Evolutionary conservation across 2,797 vertebrate genomes (phyloP).

Genomic region (Alca torda): DNA sequence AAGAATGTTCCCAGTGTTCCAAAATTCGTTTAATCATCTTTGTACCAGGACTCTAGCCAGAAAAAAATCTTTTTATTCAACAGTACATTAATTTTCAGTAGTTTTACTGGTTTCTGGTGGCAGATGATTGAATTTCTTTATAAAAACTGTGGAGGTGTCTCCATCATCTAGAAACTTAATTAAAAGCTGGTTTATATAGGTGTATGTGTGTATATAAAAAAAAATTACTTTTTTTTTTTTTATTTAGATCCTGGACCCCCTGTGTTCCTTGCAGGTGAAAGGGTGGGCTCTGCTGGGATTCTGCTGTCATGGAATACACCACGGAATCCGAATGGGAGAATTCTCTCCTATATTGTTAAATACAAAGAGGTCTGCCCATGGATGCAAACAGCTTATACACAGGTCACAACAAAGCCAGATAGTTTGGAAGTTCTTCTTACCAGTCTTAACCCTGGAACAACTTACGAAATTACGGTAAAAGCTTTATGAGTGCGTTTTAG

Average conservation of each 20-base stretch:
- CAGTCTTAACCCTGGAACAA: slow-evolving; percentile 91
- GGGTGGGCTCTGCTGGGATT: slow-evolving; percentile 94
- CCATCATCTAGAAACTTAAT: background rate
- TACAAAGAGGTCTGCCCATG: slow-evolving; percentile 96
- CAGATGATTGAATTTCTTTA: background rate
- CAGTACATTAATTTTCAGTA: background rate
- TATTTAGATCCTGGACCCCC: slow-evolving; percentile 83
- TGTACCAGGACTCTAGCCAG: background rate
- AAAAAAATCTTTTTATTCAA: background rate
- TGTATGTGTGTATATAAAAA: background rate
- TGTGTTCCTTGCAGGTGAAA: slow-evolving; percentile 82
- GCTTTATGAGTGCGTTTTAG: background rate
- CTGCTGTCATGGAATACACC: slow-evolving; percentile 89
- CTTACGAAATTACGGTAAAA: slow-evolving; percentile 92
- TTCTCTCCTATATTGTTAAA: slow-evolving; percentile 87
- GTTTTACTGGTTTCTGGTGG: background rate
- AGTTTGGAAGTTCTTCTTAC: slow-evolving; percentile 90
- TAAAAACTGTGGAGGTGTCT: background rate
- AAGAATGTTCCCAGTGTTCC: slow-evolving; percentile 63
- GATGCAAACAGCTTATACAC: slow-evolving; percentile 83
- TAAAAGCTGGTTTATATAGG: background rate
- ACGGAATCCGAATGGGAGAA: slow-evolving; percentile 76
- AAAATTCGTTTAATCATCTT: slow-evolving; percentile 39
- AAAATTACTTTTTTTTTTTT: background rate
- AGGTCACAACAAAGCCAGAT: slow-evolving; percentile 81